These are phyloP conservation scores for Blennius ocellaris DNA, from an alignment of 2,113 vertebrate species.

Conservation along the genomic window DNA sequence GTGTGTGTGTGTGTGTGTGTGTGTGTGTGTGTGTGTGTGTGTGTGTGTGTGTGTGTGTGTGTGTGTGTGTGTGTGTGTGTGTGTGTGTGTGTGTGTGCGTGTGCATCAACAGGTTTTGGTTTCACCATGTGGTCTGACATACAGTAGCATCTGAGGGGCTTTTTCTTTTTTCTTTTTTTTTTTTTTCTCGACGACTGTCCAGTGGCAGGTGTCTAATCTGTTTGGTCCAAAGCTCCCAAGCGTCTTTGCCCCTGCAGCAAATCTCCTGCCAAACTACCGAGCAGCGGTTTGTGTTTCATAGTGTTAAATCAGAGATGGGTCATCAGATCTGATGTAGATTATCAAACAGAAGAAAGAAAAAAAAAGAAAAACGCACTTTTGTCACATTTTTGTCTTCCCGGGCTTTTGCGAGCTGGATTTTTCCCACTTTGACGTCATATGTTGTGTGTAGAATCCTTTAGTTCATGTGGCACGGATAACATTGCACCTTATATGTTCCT, in stretches of 20 bases:
- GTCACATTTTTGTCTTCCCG: neutral
- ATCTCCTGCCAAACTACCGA: conserved; percentile 17
- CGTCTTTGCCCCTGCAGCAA: conserved; percentile 29
- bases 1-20: conserved; percentile 18
- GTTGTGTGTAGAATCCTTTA: neutral
- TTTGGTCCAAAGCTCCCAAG: conserved; percentile 30
- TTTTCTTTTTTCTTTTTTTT: neutral
- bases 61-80: conserved; percentile 20
- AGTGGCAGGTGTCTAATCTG: conserved; percentile 54
- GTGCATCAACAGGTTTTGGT: conserved; percentile 75
- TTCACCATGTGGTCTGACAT: conserved; percentile 47
- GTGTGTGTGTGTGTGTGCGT: conserved; percentile 12
- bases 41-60: conserved; percentile 8
- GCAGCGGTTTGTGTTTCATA: neutral
- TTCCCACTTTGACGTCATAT: neutral
- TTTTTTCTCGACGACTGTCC: conserved; percentile 7
- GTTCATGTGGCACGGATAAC: neutral
- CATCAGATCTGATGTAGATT: neutral
- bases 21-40: conserved; percentile 8
- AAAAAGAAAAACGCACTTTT: neutral
- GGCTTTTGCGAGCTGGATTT: neutral
- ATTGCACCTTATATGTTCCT: neutral
- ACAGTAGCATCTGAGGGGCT: conserved; percentile 32
- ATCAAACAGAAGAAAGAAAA: neutral
- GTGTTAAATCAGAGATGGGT: conserved; percentile 14